A percentile compares a stretch with the other conserved stretches of the same genome.
Evolutionary conservation across 2,797 vertebrate genomes (phyloP).

Genomic region (Halcyon chelicuti): DNA sequence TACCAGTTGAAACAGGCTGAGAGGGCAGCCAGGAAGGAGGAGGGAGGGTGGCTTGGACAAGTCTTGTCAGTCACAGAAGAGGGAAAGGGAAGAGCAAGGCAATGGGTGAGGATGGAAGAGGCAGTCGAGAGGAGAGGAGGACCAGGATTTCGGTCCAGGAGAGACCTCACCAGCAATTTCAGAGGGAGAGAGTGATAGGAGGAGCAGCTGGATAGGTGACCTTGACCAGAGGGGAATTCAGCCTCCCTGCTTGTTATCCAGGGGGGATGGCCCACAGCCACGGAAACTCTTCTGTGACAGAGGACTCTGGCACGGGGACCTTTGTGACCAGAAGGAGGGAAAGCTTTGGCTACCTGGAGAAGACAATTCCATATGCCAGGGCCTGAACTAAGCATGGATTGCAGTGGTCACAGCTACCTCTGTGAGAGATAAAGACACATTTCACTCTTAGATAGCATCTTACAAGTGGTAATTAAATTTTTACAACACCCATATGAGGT

Average conservation of each 20-base stretch:
- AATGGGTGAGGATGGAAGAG: not conserved
- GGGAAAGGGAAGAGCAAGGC: not conserved
- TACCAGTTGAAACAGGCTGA: not conserved
- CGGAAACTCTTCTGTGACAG: not conserved
- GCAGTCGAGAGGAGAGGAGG: not conserved
- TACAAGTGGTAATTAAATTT: conserved; percentile 7
- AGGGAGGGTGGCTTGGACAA: not conserved
- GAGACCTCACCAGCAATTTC: not conserved
- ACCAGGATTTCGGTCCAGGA: not conserved
- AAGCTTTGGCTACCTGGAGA: not conserved
- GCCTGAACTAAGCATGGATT: not conserved
- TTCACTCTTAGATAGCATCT: conserved; percentile 35
- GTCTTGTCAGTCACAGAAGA: not conserved
- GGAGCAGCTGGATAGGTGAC: not conserved
- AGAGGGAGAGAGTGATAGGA: not conserved
- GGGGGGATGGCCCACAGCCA: not conserved
- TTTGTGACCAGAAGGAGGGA: not conserved
- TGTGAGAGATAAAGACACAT: not conserved
- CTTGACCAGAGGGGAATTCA: not conserved
- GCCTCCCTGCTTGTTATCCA: not conserved
- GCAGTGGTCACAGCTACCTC: not conserved
- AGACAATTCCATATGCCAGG: not conserved
- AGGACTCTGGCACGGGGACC: not conserved
- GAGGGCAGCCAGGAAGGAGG: not conserved
- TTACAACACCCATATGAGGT: conserved; percentile 33